These are phyloP conservation scores for Cynocephalus volans DNA, from an alignment of 2,113 vertebrate species.

Conservation along the genomic window DNA sequence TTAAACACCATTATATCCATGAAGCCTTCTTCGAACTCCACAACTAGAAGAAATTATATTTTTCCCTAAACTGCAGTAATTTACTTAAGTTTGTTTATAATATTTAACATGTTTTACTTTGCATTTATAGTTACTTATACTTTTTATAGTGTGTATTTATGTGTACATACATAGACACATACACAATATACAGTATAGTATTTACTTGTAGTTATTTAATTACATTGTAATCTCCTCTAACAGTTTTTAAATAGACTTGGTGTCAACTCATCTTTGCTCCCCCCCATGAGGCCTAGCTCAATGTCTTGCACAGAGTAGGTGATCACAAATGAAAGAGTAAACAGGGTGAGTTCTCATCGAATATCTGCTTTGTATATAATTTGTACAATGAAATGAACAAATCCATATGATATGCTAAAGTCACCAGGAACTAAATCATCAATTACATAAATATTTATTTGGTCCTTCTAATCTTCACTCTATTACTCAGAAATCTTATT, in stretches of 20 bases:
- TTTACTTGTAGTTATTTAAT: background rate
- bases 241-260: conserved; percentile 14
- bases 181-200: background rate
- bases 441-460: conserved; percentile 79
- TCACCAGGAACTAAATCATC: conserved; percentile 76
- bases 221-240: background rate
- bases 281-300: background rate
- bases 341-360: background rate
- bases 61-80: conserved; percentile 28
- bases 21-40: background rate
- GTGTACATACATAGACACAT: background rate
- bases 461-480: conserved; percentile 36
- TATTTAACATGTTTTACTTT: background rate
- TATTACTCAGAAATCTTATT: conserved; percentile 54
- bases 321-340: conserved; percentile 12
- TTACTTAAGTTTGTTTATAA: background rate
- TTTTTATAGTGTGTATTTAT: background rate
- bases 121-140: background rate
- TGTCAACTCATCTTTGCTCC: background rate
- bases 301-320: background rate
- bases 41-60: background rate
- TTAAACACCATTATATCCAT: background rate
- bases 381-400: conserved; percentile 84
- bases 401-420: conserved; percentile 75
- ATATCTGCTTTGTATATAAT: conserved; percentile 57